Evolutionary conservation across 2,113 vertebrate species (phyloP).

Genomic region (Syngnathoides biaculeatus): DNA sequence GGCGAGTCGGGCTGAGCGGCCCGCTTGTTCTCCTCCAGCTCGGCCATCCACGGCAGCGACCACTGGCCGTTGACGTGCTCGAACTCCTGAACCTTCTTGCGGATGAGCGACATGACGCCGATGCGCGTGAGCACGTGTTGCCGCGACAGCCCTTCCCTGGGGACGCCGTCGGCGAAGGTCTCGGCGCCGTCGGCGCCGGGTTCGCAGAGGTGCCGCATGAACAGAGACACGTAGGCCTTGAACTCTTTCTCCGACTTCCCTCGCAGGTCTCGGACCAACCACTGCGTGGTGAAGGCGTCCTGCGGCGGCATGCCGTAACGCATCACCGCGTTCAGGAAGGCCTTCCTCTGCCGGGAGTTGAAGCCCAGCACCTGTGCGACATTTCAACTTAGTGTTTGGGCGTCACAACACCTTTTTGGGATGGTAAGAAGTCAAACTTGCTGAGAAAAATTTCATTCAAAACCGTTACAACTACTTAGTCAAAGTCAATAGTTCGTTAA

Average conservation of each 20-base stretch:
- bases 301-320: slow-evolving; percentile 99
- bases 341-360: slow-evolving; percentile 94
- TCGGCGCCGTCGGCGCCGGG: slow-evolving; percentile 94
- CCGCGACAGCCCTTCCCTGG: slow-evolving; percentile 92
- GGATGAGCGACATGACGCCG: slow-evolving; percentile 96
- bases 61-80: slow-evolving; percentile 96
- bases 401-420: not conserved
- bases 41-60: slow-evolving; percentile 96
- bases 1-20: slow-evolving; percentile 73
- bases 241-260: slow-evolving; percentile 98
- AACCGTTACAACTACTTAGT: too few relatives aligned
- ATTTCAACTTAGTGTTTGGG: not conserved
- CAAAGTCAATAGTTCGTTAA: too few relatives aligned
- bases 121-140: slow-evolving; percentile 96
- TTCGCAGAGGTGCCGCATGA: slow-evolving; percentile 96
- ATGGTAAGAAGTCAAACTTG: not conserved
- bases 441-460: too few relatives aligned
- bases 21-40: slow-evolving; percentile 92
- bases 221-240: slow-evolving; percentile 94
- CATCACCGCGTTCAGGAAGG: slow-evolving; percentile 98
- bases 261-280: slow-evolving; percentile 93
- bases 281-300: slow-evolving; percentile 96
- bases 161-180: slow-evolving; percentile 95
- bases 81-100: slow-evolving; percentile 98
- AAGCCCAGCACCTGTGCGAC: slow-evolving; percentile 87